Base-by-base conservation (phyloP, 2,797 vertebrate species). In the Hydrocynus forskahlii region DNA sequence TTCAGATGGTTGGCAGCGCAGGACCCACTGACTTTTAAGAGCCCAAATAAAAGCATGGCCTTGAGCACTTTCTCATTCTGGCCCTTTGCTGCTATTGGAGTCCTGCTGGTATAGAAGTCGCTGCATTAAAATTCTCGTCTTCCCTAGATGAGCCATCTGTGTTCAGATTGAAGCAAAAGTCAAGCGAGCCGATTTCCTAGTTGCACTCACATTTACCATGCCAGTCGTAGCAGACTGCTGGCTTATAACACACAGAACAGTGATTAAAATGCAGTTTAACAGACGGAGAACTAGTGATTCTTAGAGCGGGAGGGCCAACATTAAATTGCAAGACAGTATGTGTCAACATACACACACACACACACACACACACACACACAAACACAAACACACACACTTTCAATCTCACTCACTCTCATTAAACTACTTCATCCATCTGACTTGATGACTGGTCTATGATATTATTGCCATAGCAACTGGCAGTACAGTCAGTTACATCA, bases 41-140 rank as follows among this genome's bases (percentile, higher is more conserved):
- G 2, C 38, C 45, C 45, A 48, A 48, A 48, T 12, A 48, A 48
- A 48, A 48, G 45, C 4, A 10, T 48, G 29, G 80, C 83, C 85
- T n/a, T 80, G 71, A 88, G 83, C 59, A 78, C n/a, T 13, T 57
- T 54, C 71, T 76, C 55, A 79, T 83, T 48, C 78, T 54, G 83
- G 81, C 75, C 52, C 77, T 77, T 23, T 83, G 80, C 81, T 66
- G 72, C 52, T 43, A 74, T 62, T 77, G 23, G n/a, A 73, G 54
- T 23, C 17, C 4, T 78, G 19, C 7, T 67, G 68, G 9, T 52
- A 17, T 21, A 74, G 4, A 54, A 76, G 60, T 55, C 57, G 29
- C 62, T 35, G 63, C 63, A 66, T 66, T 66, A 17, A 71, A 48
- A 72, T 45, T 8, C n/a, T 40, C 67, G 25, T 67, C 4, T 71